phyloP scores from a whole-genome alignment of 2,113 vertebrate genomes.

The Trematocara macrostoma region DNA sequence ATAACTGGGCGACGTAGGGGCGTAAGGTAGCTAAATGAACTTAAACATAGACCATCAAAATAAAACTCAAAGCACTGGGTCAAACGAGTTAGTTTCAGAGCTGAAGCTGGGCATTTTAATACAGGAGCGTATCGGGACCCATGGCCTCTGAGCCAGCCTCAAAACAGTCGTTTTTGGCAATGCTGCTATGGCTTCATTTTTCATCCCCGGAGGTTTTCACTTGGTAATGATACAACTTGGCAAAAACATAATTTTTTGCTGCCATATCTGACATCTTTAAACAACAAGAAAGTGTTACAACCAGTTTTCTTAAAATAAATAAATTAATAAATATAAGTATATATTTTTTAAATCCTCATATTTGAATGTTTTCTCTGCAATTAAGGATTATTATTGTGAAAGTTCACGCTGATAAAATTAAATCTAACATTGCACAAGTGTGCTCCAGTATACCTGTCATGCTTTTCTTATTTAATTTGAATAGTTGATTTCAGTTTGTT shows the following conservation, averaged over 20 bases:
- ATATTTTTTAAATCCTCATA: not conserved
- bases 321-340: fast-evolving
- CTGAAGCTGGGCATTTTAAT: not conserved
- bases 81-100: not conserved
- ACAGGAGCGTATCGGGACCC: not conserved
- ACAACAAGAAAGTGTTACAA: not conserved
- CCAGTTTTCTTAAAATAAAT: not conserved
- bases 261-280: not conserved
- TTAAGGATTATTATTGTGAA: not conserved
- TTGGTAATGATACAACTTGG: not conserved
- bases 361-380: not conserved
- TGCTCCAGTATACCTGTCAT: not conserved
- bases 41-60: not conserved
- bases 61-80: not conserved
- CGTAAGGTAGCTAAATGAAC: not conserved
- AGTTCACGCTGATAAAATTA: not conserved
- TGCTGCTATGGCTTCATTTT: not conserved
- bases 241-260: not conserved
- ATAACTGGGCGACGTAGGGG: not conserved
- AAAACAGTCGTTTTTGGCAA: not conserved
- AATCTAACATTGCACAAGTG: not conserved
- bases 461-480: not conserved
- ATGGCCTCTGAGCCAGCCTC: fast-evolving
- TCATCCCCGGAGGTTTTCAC: fast-evolving
- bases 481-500: not conserved